Evolutionary conservation across 2,113 vertebrate species (phyloP).

Genomic region (Hystrix cristata): DNA sequence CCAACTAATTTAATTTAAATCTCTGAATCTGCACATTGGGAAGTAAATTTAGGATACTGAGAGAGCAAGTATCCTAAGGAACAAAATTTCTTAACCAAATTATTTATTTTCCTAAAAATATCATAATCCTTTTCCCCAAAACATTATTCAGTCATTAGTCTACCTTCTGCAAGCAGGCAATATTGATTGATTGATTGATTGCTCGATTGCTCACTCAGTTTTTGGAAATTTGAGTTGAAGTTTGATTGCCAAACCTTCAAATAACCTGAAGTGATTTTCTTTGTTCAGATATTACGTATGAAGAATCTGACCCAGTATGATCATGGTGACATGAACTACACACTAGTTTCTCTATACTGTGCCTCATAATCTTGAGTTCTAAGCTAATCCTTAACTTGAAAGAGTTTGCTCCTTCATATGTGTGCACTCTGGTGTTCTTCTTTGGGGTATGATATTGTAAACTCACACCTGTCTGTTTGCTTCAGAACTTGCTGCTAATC

Average conservation of each 20-base stretch:
- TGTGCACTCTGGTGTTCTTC: neutral
- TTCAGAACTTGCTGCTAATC: constrained; percentile 38
- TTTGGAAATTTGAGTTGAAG: constrained; percentile 39
- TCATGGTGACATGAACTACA: neutral
- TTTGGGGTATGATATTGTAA: neutral
- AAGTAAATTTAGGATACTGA: neutral
- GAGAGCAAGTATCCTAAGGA: neutral
- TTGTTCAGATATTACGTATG: neutral
- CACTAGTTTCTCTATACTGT: neutral
- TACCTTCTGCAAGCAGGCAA: neutral
- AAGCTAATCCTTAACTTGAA: neutral
- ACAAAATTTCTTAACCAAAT: constrained; percentile 15
- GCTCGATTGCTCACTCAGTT: neutral
- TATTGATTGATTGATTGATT: too few species aligned
- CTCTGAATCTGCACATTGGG: neutral
- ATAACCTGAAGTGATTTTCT: neutral
- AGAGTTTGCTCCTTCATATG: constrained; percentile 12
- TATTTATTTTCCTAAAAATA: constrained; percentile 48
- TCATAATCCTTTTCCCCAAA: neutral
- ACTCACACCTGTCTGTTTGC: neutral
- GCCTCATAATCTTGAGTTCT: neutral
- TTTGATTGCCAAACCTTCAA: neutral
- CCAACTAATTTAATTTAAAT: constrained; percentile 43
- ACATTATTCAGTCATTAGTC: neutral
- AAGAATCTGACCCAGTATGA: neutral